Evolutionary conservation across 2,797 vertebrate genomes (phyloP).

Genomic region (Mionectes olivaceus): DNA sequence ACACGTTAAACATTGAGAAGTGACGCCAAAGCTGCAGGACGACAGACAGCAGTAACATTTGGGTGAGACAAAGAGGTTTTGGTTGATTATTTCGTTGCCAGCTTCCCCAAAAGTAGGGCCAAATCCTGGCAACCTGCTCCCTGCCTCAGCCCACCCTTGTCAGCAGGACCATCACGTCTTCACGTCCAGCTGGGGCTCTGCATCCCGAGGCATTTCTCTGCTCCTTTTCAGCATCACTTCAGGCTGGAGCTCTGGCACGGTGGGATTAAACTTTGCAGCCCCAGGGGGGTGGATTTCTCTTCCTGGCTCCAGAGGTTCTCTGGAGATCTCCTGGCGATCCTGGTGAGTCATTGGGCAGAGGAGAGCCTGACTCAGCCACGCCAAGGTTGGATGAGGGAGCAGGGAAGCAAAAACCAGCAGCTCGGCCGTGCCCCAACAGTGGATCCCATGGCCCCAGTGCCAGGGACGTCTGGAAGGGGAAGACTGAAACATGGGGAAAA

Average conservation of each 20-base stretch:
- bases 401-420: neutral
- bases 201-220: fast-evolving
- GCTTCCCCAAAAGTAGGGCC: neutral
- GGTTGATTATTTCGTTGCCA: neutral
- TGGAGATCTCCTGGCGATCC: fast-evolving
- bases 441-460: fast-evolving
- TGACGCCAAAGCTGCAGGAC: fast-evolving
- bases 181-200: fast-evolving
- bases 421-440: fast-evolving
- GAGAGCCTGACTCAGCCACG: neutral
- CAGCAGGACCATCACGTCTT: fast-evolving
- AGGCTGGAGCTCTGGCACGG: neutral
- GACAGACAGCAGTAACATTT: neutral
- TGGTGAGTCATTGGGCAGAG: neutral
- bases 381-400: fast-evolving
- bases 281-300: neutral
- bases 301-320: neutral
- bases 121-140: neutral
- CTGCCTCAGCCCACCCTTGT: neutral
- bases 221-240: neutral
- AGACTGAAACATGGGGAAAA: neutral
- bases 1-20: neutral
- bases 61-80: fast-evolving
- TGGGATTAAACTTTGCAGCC: neutral
- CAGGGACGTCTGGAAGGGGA: neutral